phyloP scores from a whole-genome alignment of 2,888 invertebrate species.

The Amblyjoppa fuscipennis region DNA sequence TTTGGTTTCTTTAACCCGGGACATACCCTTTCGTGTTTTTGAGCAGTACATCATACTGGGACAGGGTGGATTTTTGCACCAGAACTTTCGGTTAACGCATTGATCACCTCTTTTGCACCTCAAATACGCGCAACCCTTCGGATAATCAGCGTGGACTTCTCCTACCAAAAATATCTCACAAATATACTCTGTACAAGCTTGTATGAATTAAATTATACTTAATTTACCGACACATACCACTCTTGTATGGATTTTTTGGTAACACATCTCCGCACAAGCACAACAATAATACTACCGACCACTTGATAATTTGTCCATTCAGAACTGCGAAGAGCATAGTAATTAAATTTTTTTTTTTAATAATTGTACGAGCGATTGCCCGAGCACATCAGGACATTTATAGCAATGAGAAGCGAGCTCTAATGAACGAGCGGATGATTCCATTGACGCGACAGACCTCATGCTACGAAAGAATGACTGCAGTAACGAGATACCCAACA shows the following conservation, averaged over 20 bases:
- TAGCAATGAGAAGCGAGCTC: slow-evolving; percentile 43
- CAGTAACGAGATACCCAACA: slow-evolving; percentile 68
- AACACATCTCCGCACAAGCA: slow-evolving; percentile 47
- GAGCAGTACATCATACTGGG: slow-evolving; percentile 80
- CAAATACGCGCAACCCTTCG: slow-evolving; percentile 73
- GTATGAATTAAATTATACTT: not conserved
- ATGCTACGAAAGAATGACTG: slow-evolving; percentile 42
- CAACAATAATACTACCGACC: slow-evolving; percentile 41
- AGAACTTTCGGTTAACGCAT: slow-evolving; percentile 78
- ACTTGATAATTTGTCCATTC: slow-evolving; percentile 24
- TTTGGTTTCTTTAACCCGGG: not conserved
- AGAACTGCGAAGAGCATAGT: slow-evolving; percentile 37
- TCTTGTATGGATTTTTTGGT: slow-evolving; percentile 53
- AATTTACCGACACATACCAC: slow-evolving; percentile 45
- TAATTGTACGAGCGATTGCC: slow-evolving; percentile 34
- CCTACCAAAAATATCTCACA: slow-evolving; percentile 3
- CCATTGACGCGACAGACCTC: slow-evolving; percentile 49
- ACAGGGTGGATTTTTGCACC: slow-evolving; percentile 77
- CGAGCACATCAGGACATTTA: slow-evolving; percentile 34
- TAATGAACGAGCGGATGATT: slow-evolving; percentile 53
- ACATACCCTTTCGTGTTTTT: slow-evolving; percentile 75
- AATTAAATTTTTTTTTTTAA: slow-evolving; percentile 31
- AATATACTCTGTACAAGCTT: not conserved
- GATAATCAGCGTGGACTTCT: slow-evolving; percentile 56
- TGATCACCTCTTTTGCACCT: slow-evolving; percentile 73